These are phyloP conservation scores for Meda fulgida DNA, from an alignment of 2,797 vertebrate species.

Conservation along the genomic window DNA sequence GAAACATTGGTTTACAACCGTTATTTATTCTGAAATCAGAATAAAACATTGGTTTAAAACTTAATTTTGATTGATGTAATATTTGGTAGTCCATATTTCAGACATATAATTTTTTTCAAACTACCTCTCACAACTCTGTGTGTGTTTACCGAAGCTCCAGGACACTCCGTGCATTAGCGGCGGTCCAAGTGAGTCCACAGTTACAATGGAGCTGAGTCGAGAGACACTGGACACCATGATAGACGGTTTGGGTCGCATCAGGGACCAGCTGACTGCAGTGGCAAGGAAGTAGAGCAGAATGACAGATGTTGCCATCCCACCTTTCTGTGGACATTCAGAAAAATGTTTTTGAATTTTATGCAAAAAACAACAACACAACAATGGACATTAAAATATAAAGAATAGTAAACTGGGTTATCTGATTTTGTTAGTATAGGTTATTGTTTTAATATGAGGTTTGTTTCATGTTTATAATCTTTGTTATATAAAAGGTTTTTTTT, in stretches of 20 bases:
- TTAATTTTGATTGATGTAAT: not conserved
- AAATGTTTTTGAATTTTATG: not conserved
- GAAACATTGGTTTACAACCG: not conserved
- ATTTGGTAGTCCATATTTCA: not conserved
- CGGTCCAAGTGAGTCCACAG: slow-evolving; percentile 71
- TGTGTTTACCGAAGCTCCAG: slow-evolving; percentile 69
- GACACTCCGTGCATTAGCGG: slow-evolving; percentile 55
- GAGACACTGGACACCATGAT: slow-evolving; percentile 95
- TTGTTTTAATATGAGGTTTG: not conserved
- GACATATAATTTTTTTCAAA: not conserved
- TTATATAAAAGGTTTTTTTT: not conserved
- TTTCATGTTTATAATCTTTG: slow-evolving; percentile 15
- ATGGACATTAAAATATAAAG: not conserved
- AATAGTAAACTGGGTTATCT: not conserved
- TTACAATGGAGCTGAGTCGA: slow-evolving; percentile 90
- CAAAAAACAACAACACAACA: not conserved
- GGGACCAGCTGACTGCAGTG: slow-evolving; percentile 90
- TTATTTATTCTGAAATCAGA: not conserved
- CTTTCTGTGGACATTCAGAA: not conserved
- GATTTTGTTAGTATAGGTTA: not conserved
- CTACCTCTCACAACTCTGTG: not conserved
- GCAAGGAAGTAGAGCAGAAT: slow-evolving; percentile 80
- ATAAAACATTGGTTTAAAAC: not conserved
- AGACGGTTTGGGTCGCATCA: slow-evolving; percentile 92
- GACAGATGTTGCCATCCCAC: not conserved